Evolutionary conservation across 2,888 invertebrate genomes (phyloP), one percentile per base, ranked within the genome.

Genomic region (Standfussiana lucernea): DNA sequence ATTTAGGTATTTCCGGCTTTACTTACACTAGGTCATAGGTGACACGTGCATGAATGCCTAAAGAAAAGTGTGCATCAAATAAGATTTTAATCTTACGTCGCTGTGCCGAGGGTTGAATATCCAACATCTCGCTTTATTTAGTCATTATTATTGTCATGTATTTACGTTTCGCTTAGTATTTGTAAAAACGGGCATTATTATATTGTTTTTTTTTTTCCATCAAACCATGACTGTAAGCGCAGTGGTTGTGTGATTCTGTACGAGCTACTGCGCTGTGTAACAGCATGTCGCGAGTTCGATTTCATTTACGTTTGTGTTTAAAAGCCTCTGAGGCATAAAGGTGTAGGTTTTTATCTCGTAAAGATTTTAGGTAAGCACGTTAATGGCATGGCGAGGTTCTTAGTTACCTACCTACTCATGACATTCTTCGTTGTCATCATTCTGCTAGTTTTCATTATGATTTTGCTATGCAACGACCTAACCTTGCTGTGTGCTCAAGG

Each of bases 401-500:
- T 62, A 75, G n/a, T 11, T 64, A 71, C 28, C 2, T 45, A 45
- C 18, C 28, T 45, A 47, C 35, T 45, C 15, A 61, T 53, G 56
- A 59, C 47, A 72, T 68, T 42, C 24, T 32, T 45, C 37, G 59
- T 61, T 82, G 53, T 71, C 42, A 50, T 66, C 18, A 69, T 69
- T 69, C 45, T 15, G 56, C 67, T 59, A n/a, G 47, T 68, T 67
- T 79, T 45, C 65, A 72, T 65, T n/a, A 50, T 64, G 28, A 47
- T 28, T 53, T 50, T 59, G 35, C 35, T 42, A n/a, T 61, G n/a
- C 42, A 50, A 11, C 5, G 6, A 80, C 24, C 32, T 47, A 42
- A 70, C 56, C 70, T 85, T 71, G 85, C n/a, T 11, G 15, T 13
- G 68, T 37, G 74, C 65, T 67, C 82, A 80, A 70, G 85, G 81